A percentile compares a stretch with the other conserved stretches of the same genome.
These are phyloP conservation scores for Anthophora plumipes DNA, from an alignment of 2,888 invertebrate species.

Conservation along the genomic window DNA sequence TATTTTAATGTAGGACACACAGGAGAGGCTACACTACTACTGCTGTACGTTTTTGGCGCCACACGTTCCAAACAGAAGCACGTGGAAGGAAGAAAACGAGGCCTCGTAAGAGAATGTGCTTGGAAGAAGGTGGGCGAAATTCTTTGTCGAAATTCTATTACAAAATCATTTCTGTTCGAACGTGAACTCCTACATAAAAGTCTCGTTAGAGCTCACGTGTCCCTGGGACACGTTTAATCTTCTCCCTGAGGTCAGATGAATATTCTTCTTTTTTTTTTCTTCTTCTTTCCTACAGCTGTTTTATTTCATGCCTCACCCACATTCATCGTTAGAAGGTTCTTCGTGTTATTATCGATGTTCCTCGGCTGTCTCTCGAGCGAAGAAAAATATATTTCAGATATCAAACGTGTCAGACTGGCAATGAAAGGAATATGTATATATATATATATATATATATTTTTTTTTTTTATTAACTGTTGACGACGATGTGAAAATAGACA, in stretches of 20 bases:
- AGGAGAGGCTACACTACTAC: conserved; percentile 36
- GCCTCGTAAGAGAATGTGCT: background rate
- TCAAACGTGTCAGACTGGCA: background rate
- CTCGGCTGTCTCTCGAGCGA: too few species aligned
- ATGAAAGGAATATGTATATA: background rate
- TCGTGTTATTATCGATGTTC: background rate
- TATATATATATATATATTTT: too few species aligned
- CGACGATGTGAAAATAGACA: too few species aligned
- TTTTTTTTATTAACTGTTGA: too few species aligned
- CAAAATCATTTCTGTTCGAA: background rate
- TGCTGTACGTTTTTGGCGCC: conserved; percentile 71
- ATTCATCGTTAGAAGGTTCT: background rate
- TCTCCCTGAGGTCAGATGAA: background rate
- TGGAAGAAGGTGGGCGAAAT: background rate
- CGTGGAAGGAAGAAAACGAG: conserved; percentile 36
- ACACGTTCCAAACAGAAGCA: conserved; percentile 58
- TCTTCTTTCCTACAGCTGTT: too few species aligned
- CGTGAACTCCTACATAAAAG: background rate
- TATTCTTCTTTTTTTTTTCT: too few species aligned
- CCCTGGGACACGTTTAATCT: background rate
- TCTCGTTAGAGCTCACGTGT: background rate
- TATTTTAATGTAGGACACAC: conserved; percentile 52
- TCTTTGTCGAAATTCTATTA: conserved; percentile 34
- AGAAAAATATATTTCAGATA: too few species aligned
- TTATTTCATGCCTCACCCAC: background rate